A percentile compares a stretch with the other conserved stretches of the same genome.
Conservation (phyloP, 2,888 invertebrate species). For the Dugesia japonica region DNA sequence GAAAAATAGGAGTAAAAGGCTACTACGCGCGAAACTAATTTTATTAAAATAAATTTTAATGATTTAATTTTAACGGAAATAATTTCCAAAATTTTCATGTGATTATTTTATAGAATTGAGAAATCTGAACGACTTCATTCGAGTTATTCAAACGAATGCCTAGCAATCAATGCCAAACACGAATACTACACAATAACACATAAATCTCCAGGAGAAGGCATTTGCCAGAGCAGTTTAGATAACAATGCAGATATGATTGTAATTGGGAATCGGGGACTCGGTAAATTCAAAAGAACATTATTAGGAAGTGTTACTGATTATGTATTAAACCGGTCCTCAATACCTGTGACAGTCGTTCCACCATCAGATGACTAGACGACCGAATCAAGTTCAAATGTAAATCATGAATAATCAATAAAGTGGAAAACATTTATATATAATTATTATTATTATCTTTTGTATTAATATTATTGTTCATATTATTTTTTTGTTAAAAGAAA, state of each 20-base stretch:
- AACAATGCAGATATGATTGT: slow-evolving; percentile 20
- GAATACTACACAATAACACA: not conserved
- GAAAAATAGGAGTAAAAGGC: too few species aligned
- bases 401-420: not conserved
- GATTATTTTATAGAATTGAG: not conserved
- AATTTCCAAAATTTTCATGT: too few species aligned
- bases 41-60: not conserved
- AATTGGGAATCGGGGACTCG: not conserved
- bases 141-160: not conserved
- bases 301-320: not conserved
- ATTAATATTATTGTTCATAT: too few species aligned
- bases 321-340: not conserved
- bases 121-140: not conserved
- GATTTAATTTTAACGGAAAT: not conserved
- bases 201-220: not conserved
- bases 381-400: not conserved
- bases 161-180: not conserved
- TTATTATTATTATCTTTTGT: too few species aligned
- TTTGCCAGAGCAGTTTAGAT: not conserved
- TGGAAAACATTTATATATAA: too few species aligned
- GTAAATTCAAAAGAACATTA: not conserved
- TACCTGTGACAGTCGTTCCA: slow-evolving; percentile 1
- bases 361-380: not conserved
- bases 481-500: not conserved
- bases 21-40: too few species aligned